A percentile compares a stretch with the other conserved stretches of the same genome.
phyloP scores from a whole-genome alignment of 2,113 vertebrate species.

The Cryptotis parvus region DNA sequence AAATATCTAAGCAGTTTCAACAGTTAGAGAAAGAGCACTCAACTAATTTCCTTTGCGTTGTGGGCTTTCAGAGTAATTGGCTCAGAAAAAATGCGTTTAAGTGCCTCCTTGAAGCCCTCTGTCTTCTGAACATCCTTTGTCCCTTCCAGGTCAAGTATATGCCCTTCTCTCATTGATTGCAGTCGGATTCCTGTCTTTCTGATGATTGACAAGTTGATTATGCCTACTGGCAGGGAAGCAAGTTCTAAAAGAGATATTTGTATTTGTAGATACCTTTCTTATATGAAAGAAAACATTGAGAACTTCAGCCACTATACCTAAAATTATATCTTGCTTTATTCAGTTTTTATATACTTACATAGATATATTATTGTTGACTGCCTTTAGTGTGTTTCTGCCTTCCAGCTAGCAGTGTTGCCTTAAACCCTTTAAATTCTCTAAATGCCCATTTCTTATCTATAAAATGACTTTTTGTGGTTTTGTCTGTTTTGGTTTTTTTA shows the following conservation, averaged over 20 bases:
- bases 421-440: neutral
- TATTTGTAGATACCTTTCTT: slow-evolving; percentile 48
- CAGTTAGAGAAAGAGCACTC: slow-evolving; percentile 52
- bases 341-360: slow-evolving; percentile 4
- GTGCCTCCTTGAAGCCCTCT: slow-evolving; percentile 33
- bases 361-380: neutral
- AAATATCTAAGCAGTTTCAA: slow-evolving; percentile 68
- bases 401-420: neutral
- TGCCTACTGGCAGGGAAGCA: slow-evolving; percentile 19
- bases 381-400: neutral
- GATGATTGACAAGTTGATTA: slow-evolving; percentile 58
- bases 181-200: slow-evolving; percentile 33
- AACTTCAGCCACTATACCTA: slow-evolving; percentile 14
- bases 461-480: too few species aligned
- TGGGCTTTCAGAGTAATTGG: slow-evolving; percentile 52
- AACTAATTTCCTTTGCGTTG: slow-evolving; percentile 64
- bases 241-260: slow-evolving; percentile 53
- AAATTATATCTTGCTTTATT: slow-evolving; percentile 38
- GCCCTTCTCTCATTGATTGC: slow-evolving; percentile 48
- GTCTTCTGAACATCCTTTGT: slow-evolving; percentile 25
- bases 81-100: slow-evolving; percentile 34
- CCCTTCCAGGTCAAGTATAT: slow-evolving; percentile 35
- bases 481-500: too few species aligned
- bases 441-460: neutral
- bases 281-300: slow-evolving; percentile 20